Base-by-base conservation (phyloP, 2,113 vertebrate species). In the Vimba vimba region DNA sequence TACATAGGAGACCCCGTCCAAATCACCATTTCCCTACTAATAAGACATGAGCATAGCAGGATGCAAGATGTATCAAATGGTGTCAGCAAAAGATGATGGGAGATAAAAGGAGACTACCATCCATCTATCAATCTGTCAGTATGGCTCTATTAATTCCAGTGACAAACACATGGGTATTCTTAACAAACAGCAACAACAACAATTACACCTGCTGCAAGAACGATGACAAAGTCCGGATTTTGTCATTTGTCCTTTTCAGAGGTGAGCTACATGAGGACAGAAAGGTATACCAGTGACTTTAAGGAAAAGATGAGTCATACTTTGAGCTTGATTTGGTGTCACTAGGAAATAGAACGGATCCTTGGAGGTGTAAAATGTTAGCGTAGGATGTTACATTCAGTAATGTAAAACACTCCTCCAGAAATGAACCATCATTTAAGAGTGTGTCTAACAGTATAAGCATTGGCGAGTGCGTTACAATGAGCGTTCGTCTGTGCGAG, bases 221-320 rank as follows among this genome's bases (percentile, higher is more conserved):
- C n/a, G 2, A 43, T 30, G n/a, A 17, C 74, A 4, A n/a, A 62
- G 78, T 36, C 57, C 6, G 43, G 30, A n/a, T 68, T 82, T 27
- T 50, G 62, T 30, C 60, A 82, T 68, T 50, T 47, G 60, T 57
- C 50, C 9, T 50, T 79, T 33, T 25, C 62, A 36, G 15, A 39
- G 7, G 59, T 45, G 33, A 43, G 23, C 66, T 36, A 36, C 50
- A 23, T 68, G 43, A 68, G 6, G 60, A 82, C 79, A 52, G 13
- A 36, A 55, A 17, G 10, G 80, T 33, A 82, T 15, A 68, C 59
- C 27, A 27, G 5, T 36, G 60, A 27, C 43, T 81, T 81, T 68
- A 82, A 68, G 60, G 79, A 82, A 81, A 50, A 33, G 15, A 33
- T 82, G 60, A 82, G 79, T 82, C 60, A 82, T 23, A 11, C 79